Evolutionary conservation across 2,888 invertebrate species (phyloP).

Genomic region (Gerris lacustris): DNA sequence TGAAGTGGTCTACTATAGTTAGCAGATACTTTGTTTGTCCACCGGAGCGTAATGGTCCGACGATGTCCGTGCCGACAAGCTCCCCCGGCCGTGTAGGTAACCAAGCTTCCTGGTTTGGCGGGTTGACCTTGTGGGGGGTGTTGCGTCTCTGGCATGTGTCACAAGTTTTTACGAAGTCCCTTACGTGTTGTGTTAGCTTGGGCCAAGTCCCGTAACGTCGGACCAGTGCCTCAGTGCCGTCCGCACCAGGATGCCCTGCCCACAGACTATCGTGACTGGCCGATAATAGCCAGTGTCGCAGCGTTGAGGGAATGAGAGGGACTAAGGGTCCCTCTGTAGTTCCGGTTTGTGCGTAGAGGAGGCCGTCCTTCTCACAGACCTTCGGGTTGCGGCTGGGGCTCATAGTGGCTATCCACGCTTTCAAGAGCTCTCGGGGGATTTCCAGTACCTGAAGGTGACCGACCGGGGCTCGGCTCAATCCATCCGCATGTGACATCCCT

Average conservation of each 20-base stretch:
- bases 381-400: too few species aligned
- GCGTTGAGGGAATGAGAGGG: not conserved
- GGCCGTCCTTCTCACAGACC: not conserved
- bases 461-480: constrained; percentile 6
- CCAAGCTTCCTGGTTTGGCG: not conserved
- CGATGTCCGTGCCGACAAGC: constrained; percentile 10
- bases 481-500: constrained; percentile 2
- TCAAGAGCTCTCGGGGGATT: not conserved
- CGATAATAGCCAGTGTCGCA: not conserved
- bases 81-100: not conserved
- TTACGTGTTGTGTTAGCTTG: constrained; percentile 32
- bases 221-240: too few species aligned
- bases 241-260: constrained; percentile 30
- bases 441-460: not conserved
- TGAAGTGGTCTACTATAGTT: constrained; percentile 10
- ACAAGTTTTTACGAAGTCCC: not conserved
- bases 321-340: not conserved
- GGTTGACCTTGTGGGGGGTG: not conserved
- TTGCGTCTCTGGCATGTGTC: not conserved
- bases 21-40: not conserved
- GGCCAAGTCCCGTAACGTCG: constrained; percentile 30
- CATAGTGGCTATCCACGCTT: not conserved
- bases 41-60: not conserved
- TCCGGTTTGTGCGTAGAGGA: too few species aligned
- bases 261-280: constrained; percentile 27